Evolutionary conservation across 2,888 invertebrate genomes (phyloP), one percentile per base, ranked within the genome.

Genomic region (Tribolium freemani): DNA sequence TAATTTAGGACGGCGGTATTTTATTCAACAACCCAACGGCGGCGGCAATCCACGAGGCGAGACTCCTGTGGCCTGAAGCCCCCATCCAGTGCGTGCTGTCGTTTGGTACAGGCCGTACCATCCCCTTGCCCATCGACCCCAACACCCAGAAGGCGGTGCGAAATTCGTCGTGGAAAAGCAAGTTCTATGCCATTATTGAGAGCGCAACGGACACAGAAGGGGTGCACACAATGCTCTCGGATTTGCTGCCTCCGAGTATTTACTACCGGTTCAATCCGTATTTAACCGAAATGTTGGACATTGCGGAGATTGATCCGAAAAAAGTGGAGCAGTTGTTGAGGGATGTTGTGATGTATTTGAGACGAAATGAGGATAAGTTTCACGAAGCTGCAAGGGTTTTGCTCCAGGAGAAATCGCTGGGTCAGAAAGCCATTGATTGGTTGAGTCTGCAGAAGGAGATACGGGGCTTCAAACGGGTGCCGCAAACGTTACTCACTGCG

Each of bases 221-320:
- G 79, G 93, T 95, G 2, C 94, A 95, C 83, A 90, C 90, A 53
- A 90, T 93, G 77, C 83, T 95, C 77, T 91, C 91, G 82, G 95
- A 95, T 84, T 86, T 94, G 60, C 86, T 96, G 0, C 93, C 94
- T 0, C 88, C 90, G 0, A 89, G 91, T 46, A 88, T 90, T 48
- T 96, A 96, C 86, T 96, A 90, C 85, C 90, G 96, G 4, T 93
- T 97, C 85, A 97, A 96, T 87, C 96, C 96, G 0, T 95, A 95
- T 79, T 87, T 96, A 70, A 92, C 93, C 67, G 92, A 93, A 83
- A 91, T 93, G 83, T 88, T 94, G 67, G 89, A 90, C 9, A 92
- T 97, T 90, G 94, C 94, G 80, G 96, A 96, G 86, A 93, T 92
- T 26, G 87, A 93, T 74, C 90, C 92, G 0, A 90, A 90, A 21